These are phyloP conservation scores for Bujurquina vittata DNA, from an alignment of 2,113 vertebrate species.

Conservation along the genomic window DNA sequence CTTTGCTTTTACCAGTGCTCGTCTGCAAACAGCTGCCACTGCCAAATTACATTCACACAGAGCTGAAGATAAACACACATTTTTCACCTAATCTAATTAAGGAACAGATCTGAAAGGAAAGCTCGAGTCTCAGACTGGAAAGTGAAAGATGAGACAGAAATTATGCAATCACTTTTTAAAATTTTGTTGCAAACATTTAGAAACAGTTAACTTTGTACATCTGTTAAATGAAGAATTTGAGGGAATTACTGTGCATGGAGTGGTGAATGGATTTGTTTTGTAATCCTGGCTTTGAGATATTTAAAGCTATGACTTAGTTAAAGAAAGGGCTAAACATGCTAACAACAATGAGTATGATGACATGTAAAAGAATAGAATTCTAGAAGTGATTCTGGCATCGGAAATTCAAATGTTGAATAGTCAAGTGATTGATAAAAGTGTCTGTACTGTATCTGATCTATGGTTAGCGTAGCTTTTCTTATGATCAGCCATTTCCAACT, in stretches of 20 bases:
- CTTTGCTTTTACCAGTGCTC: not conserved
- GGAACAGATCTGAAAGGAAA: not conserved
- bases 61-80: not conserved
- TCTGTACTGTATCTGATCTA: not conserved
- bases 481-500: not conserved
- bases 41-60: not conserved
- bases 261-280: not conserved
- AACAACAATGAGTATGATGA: no score
- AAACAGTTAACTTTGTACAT: not conserved
- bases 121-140: not conserved
- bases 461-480: not conserved
- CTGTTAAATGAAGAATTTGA: not conserved
- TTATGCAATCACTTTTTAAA: not conserved
- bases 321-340: not conserved
- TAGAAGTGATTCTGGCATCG: fast-evolving
- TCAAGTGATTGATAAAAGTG: not conserved
- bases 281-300: not conserved
- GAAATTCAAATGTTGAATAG: not conserved
- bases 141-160: not conserved
- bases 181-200: not conserved
- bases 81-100: slow-evolving; percentile 23
- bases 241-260: not conserved
- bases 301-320: not conserved
- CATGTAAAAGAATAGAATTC: not conserved
- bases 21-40: not conserved